Base-by-base conservation (phyloP, 2,113 vertebrate genomes). In the Heterochromis multidens region DNA sequence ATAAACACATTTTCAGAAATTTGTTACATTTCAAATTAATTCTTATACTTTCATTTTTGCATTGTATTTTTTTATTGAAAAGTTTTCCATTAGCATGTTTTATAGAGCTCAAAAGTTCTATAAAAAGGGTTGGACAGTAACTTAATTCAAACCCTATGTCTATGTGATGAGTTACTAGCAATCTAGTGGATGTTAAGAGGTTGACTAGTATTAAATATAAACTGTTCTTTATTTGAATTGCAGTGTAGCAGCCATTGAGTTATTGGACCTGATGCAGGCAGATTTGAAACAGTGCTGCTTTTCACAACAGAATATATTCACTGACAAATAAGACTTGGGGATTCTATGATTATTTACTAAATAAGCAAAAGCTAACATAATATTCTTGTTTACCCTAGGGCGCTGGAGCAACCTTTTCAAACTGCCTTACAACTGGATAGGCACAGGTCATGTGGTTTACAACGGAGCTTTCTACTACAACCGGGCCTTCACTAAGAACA, bases 371-470 rank as follows among this genome's bases (percentile, higher is more conserved):
- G 10, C 31, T 90, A 35, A 87, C 11, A 0, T 9, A n/a, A 54
- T 16, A 12, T 67, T 80, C 6, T 87, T 60, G 1, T 84, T 72
- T 87, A 2, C 33, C 1, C 0, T 85, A 99, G 99, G 99, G 16
- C 97, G 98, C 46, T 99, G 98, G 99, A 99, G 98, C 91, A 99
- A 99, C 92, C 96, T 98, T 83, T 99, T 97, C 95, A 99, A 99
- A 88, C 96, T 99, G 70, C 99, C 99, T 2, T 99, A 99, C 94
- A 99, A 98, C 95, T 99, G 98, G 98, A 99, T 99, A 0, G 99
- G 99, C 87, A 99, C 99, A 0, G 99, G 99, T 33, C 99, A 99
- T 0, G 99, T 99, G 91, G 97, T 99, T 25, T 99, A 97, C 93
- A 97, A 94, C 3, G 98, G 98, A 0, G 97, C 98, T 59, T 99